Percentiles rank a stretch among this genome's conserved stretches.
Evolutionary conservation across 2,113 vertebrate species (phyloP).

Genomic region (Panurus biarmicus): DNA sequence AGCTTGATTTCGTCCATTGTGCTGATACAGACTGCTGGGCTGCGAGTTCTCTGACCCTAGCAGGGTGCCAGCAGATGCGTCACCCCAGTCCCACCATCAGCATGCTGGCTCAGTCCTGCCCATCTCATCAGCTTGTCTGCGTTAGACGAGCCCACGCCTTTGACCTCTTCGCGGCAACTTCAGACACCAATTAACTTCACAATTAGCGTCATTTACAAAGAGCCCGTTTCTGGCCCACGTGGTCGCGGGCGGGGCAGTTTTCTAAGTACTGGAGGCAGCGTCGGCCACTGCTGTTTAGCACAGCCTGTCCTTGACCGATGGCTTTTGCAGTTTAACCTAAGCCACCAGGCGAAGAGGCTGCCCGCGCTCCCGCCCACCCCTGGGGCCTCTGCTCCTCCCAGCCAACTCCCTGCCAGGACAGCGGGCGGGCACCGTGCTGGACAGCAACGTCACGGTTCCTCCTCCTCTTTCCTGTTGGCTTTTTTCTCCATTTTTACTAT

Average conservation of each 20-base stretch:
- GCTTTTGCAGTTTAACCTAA: background rate
- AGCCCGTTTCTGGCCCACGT: background rate
- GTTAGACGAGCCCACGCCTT: background rate
- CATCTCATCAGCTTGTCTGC: background rate
- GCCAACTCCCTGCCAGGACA: background rate
- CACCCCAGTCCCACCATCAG: background rate
- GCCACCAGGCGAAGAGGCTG: background rate
- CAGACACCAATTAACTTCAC: background rate
- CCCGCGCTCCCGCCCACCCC: background rate
- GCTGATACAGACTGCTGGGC: rapidly evolving
- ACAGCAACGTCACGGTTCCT: background rate
- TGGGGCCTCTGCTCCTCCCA: background rate
- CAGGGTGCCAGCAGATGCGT: background rate
- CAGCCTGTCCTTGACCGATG: background rate
- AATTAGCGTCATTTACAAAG: background rate
- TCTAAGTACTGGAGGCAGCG: background rate
- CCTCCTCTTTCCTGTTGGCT: background rate
- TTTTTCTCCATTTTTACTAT: rapidly evolving
- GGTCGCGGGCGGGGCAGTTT: background rate
- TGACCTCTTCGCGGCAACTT: background rate
- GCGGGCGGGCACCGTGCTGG: background rate
- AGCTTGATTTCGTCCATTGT: background rate
- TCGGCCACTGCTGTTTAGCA: background rate
- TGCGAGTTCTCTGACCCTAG: background rate
- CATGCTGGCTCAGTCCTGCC: background rate